Evolutionary conservation across 2,888 invertebrate species (phyloP).

Genomic region (Drosophila prostipennis): DNA sequence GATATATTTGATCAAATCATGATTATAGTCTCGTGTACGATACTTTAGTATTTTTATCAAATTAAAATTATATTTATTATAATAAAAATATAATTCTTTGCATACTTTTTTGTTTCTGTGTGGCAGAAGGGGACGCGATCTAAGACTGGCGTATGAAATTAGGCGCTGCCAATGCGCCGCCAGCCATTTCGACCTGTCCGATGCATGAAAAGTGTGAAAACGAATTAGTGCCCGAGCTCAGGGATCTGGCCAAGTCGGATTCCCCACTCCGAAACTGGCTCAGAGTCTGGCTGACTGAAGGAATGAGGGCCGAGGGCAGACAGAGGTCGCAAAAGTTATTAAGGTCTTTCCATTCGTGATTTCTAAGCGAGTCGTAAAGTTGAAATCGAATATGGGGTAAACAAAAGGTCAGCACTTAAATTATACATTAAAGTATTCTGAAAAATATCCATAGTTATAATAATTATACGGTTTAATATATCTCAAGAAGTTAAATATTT

Average conservation of each 20-base stretch:
- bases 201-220: slow-evolving; percentile 74
- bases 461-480: too few species aligned
- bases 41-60: too few species aligned
- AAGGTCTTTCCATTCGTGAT: slow-evolving; percentile 11
- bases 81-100: neutral
- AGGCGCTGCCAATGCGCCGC: slow-evolving; percentile 61
- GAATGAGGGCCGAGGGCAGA: slow-evolving; percentile 24
- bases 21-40: too few species aligned
- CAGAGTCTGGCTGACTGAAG: neutral
- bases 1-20: too few species aligned
- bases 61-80: too few species aligned
- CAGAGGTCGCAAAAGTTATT: slow-evolving; percentile 33
- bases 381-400: slow-evolving; percentile 1
- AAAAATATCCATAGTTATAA: too few species aligned
- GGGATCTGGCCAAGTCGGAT: slow-evolving; percentile 14
- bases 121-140: slow-evolving; percentile 23
- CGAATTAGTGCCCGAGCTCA: slow-evolving; percentile 62
- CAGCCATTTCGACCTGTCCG: slow-evolving; percentile 60
- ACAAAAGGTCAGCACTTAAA: neutral
- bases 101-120: neutral
- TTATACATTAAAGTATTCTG: too few species aligned
- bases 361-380: neutral
- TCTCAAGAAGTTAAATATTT: too few species aligned
- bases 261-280: neutral
- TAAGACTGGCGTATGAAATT: slow-evolving; percentile 62